These are phyloP conservation scores for Pseudochaenichthys georgianus DNA, from an alignment of 2,797 vertebrate species.

Conservation along the genomic window DNA sequence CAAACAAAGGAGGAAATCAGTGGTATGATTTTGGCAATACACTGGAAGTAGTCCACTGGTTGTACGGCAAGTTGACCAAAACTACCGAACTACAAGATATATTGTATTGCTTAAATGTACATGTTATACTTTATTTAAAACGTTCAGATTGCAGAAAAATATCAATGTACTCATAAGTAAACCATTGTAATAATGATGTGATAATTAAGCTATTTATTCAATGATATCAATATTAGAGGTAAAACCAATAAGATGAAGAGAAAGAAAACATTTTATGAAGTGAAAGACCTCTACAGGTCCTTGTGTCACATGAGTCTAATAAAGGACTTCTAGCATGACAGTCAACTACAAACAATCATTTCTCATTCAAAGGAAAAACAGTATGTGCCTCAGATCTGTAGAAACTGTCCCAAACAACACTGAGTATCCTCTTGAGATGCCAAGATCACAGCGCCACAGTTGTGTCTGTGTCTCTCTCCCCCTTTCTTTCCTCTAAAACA, in stretches of 20 bases:
- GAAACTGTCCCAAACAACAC: constrained; percentile 57
- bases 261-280: not conserved
- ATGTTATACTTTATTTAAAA: constrained; percentile 1
- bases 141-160: not conserved
- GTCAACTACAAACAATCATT: constrained; percentile 31
- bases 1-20: constrained; percentile 76
- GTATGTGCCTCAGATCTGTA: constrained; percentile 42
- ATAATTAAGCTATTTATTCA: no score
- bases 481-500: constrained; percentile 28
- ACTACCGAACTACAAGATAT: not conserved
- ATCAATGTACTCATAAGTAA: not conserved
- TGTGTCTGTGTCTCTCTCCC: constrained; percentile 24
- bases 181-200: not conserved
- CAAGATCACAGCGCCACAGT: constrained; percentile 46
- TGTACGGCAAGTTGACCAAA: constrained; percentile 11
- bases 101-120: not conserved
- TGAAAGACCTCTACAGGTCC: not conserved
- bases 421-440: constrained; percentile 48
- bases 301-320: not conserved
- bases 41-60: constrained; percentile 54
- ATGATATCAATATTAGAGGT: not conserved
- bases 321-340: constrained; percentile 24
- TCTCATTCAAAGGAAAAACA: constrained; percentile 45
- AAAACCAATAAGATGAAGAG: not conserved
- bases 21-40: constrained; percentile 67